These are phyloP conservation scores for Mesaphorura yosii DNA, from an alignment of 1,140 invertebrate species.

Conservation along the genomic window DNA sequence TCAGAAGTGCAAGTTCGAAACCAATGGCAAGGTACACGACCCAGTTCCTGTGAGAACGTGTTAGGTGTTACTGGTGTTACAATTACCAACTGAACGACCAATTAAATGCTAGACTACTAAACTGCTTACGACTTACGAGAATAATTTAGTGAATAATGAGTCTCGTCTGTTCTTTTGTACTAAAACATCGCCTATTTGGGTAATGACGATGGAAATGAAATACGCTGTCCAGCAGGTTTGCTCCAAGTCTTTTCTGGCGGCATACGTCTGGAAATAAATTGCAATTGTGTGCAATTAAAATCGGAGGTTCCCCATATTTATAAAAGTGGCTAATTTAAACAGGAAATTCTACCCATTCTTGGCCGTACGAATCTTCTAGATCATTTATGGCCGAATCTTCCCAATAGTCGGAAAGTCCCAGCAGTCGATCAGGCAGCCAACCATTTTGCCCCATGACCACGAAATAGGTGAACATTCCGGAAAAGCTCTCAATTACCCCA, in stretches of 20 bases:
- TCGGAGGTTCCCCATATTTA: no score
- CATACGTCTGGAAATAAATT: constrained; percentile 45
- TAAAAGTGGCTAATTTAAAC: no score
- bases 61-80: no score
- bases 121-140: constrained; percentile 25
- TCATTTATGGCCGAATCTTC: constrained; percentile 45
- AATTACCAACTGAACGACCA: no score
- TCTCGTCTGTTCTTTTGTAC: constrained; percentile 20
- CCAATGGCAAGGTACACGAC: no score
- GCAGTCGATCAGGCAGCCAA: constrained; percentile 39
- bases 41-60: no score
- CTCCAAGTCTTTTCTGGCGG: constrained; percentile 45
- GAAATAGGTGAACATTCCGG: constrained; percentile 45
- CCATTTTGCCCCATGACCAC: constrained; percentile 49
- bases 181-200: constrained; percentile 21
- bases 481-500: constrained; percentile 40
- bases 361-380: constrained; percentile 44
- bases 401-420: constrained; percentile 42
- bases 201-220: constrained; percentile 20
- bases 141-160: constrained; percentile 15
- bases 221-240: constrained; percentile 49
- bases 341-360: constrained; percentile 47
- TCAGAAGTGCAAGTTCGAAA: no score
- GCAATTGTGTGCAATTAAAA: no score
- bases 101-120: no score